Evolutionary conservation across 1,140 invertebrate genomes (phyloP), one percentile per base, ranked within the genome.

Genomic region (Aphis craccivora): DNA sequence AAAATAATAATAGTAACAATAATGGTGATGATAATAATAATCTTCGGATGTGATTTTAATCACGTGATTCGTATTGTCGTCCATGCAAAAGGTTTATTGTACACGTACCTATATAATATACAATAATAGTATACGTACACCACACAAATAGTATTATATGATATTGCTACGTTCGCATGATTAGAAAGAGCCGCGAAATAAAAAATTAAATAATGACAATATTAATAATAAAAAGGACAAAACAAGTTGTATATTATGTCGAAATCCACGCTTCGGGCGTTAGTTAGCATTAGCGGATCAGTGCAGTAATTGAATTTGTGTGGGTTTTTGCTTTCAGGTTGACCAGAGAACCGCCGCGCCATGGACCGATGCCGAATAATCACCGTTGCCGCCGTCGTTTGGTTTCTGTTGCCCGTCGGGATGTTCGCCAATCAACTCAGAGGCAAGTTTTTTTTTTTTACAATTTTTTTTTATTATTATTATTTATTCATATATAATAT

Each of bases 241-340:
- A 45, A 43, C 40, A 45, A 30, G 43, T 83, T 30, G 84, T 87
- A 43, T 45, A 86, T 86, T 48, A 87, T 87, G 83, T 40, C 37
- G 83, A 84, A 84, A 87, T 87, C 40, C 30, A 25, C 45, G 86
- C 86, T 88, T n/a, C 86, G 86, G n/a, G 86, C 86, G 86, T 48
- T 25, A 7, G 43, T 11, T n/a, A 45, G 40, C 43, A 45, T 88
- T 87, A 48, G 40, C 40, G 18, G 20, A 55, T 11, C 60, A 20
- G n/a, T 67, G 60, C 55, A 84, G 23, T 90, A 90, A 90, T 90
- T 55, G 53, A 90, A 90, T 90, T 90, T 30, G 35, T 60, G 88
- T 90, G 35, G 88, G 53, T 92, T 92, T 91, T 83, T 92, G 40
- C 67, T 84, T 92, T 83, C 81, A 93, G 91, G 48, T 93, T 43